phyloP scores from a whole-genome alignment of 2,113 vertebrate genomes.

The Psammodynastes pulverulentus region DNA sequence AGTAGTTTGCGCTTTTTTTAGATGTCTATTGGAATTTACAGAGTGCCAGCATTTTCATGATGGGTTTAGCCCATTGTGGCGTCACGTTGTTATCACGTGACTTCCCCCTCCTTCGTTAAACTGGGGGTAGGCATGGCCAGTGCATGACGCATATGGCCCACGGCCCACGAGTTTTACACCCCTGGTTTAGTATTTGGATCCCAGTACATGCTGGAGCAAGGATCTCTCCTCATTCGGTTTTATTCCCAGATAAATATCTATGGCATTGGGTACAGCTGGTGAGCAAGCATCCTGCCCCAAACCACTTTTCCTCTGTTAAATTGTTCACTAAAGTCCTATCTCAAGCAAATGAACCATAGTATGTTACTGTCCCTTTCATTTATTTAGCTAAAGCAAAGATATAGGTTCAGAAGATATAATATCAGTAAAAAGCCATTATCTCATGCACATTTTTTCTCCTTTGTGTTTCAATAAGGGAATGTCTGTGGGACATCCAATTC shows the following conservation, averaged over 20 bases:
- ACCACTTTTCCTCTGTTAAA: not conserved
- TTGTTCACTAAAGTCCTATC: not conserved
- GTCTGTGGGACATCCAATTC: not conserved
- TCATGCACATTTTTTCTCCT: not conserved
- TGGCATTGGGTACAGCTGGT: not conserved
- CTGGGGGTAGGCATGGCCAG: no score
- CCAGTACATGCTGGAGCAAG: not conserved
- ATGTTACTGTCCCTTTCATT: not conserved
- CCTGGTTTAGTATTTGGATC: not conserved
- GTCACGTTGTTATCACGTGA: no score
- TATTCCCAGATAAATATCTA: slow-evolving; percentile 19
- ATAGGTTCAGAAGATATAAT: not conserved
- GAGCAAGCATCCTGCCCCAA: not conserved
- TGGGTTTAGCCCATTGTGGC: not conserved
- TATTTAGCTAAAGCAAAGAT: not conserved
- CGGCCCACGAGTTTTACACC: no score
- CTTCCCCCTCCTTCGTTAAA: no score
- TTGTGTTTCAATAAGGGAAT: not conserved
- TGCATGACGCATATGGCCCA: no score
- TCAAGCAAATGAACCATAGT: not conserved
- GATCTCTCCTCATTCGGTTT: slow-evolving; percentile 6
- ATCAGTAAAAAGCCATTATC: not conserved
- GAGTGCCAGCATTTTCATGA: not conserved
- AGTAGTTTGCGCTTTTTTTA: not conserved
- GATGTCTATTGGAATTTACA: slow-evolving; percentile 13